Evolutionary conservation across 2,888 invertebrate species (phyloP).

Genomic region (Catocala sponsa): DNA sequence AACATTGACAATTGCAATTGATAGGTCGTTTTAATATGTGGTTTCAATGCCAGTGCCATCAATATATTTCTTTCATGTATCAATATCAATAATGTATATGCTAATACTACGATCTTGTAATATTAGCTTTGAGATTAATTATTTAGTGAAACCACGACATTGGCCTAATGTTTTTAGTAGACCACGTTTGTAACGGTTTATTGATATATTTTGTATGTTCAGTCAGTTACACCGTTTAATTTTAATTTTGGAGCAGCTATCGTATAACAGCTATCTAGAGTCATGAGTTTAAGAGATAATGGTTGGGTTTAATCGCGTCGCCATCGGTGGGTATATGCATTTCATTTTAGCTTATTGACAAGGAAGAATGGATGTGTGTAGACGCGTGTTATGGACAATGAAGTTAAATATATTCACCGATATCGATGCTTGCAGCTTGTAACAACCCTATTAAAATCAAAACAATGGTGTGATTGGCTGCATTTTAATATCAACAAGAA

Average conservation of each 20-base stretch:
- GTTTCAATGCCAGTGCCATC: slow-evolving; percentile 2
- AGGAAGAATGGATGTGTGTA: no score
- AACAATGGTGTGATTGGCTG: slow-evolving; percentile 13
- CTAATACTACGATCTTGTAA: slow-evolving; percentile 11
- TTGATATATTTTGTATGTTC: slow-evolving; percentile 3
- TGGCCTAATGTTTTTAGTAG: slow-evolving; percentile 27
- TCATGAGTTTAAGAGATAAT: no score
- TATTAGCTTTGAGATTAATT: slow-evolving; percentile 12
- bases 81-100: slow-evolving; percentile 4
- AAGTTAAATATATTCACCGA: no score
- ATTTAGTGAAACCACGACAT: slow-evolving; percentile 11
- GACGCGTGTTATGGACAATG: no score
- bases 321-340: no score
- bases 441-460: no score
- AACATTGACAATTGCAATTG: no score
- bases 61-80: slow-evolving; percentile 6
- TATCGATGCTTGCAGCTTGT: no score
- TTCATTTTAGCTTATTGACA: no score
- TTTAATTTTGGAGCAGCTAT: slow-evolving; percentile 1
- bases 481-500: background rate
- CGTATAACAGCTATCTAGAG: background rate
- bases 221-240: slow-evolving; percentile 13
- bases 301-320: no score
- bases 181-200: slow-evolving; percentile 14
- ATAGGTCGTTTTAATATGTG: slow-evolving; percentile 73